Evolutionary conservation across 2,113 vertebrate genomes (phyloP), one percentile per base, ranked within the genome.

Genomic region (Ceyx melanurus): DNA sequence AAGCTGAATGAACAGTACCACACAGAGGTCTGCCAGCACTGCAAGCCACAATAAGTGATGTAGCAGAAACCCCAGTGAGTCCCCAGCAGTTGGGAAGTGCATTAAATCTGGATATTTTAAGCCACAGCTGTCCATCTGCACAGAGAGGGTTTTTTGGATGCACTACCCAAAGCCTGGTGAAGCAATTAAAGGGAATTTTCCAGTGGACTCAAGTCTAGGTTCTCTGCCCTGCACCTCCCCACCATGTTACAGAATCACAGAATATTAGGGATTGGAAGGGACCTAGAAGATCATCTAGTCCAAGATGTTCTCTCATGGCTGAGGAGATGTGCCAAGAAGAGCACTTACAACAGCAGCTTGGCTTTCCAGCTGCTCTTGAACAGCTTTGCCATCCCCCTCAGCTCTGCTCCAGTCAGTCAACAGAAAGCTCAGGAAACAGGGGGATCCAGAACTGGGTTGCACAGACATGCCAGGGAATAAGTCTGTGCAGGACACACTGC

Each of bases 1-100:
- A 74, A 82, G 92, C 86, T 60, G 70, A 94, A 85, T 76, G 88
- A 94, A 56, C 4, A 68, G 91, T 88, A 45, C 93, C 95, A 96
- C 6, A 17, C 84, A 74, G 76, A 94, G 93, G 92, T 93, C 96
- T 97, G 97, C 96, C 97, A 97, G 57, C 6, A 66, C 28, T 60
- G 11, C 45, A 80, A 88, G 90, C 76, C 93, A 80, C 93, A 89
- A 0, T 92, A 97, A 97, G 85, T 9, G 91, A 96, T 94, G 62
- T 43, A 97, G 92, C 96, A 97, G 97, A 90, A 76, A 65, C 84
- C 68, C 53, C 42, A 84, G 84, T 33, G 17, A 89, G 92, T 68
- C 86, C 67, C 50, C n/a, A 91, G 31, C 78, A 66, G 67, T 96
- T 80, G 86, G 75, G 45, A 93, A 94, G 53, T 17, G 25, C 90